Evolutionary conservation across 2,113 vertebrate genomes (phyloP).

Genomic region (Archilochus colubris): DNA sequence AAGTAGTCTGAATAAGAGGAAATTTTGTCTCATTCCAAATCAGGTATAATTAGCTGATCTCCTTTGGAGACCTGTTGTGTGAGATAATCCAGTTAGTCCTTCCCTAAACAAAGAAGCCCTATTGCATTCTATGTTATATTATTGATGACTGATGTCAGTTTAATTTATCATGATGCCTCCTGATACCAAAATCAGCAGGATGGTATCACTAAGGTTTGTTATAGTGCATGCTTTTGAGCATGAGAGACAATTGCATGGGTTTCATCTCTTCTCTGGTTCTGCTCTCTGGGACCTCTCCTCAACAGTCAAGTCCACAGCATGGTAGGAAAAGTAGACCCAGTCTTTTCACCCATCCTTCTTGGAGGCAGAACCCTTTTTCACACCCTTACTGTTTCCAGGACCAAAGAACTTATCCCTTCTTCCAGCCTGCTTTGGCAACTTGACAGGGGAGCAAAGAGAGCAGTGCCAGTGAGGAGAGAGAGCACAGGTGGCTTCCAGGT

Average conservation of each 20-base stretch:
- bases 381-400: background rate
- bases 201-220: background rate
- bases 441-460: background rate
- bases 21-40: background rate
- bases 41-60: background rate
- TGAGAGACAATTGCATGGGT: background rate
- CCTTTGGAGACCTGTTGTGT: accelerated
- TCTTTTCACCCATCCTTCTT: background rate
- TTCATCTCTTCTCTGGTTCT: background rate
- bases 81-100: background rate
- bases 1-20: background rate
- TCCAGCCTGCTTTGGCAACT: background rate
- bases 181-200: background rate
- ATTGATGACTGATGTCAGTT: background rate
- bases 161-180: background rate
- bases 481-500: background rate
- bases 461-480: background rate
- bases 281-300: background rate
- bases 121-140: background rate
- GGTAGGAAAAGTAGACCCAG: background rate
- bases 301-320: background rate
- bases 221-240: accelerated
- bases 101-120: background rate
- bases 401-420: background rate
- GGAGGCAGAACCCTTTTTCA: background rate